Conservation (phyloP, 2,888 invertebrate species). For the Torymus aiolomorphi region DNA sequence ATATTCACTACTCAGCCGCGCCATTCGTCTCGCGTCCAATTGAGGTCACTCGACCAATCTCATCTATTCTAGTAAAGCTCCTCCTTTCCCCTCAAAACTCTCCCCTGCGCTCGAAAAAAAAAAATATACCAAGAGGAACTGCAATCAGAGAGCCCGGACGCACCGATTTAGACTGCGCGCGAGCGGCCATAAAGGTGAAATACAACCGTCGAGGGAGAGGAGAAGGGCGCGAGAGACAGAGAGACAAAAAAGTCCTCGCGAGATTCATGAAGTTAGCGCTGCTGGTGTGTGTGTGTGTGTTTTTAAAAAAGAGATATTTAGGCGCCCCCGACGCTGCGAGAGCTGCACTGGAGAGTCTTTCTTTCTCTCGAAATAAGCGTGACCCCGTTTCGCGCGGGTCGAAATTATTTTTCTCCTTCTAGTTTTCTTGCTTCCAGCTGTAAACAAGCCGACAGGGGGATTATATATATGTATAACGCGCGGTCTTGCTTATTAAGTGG, state of each 20-base stretch:
- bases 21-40: background rate
- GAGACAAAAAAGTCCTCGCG: background rate
- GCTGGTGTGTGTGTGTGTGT: background rate
- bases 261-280: conserved; percentile 22
- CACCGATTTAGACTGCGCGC: conserved; percentile 39
- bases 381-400: conserved; percentile 23
- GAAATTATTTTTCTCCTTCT: conserved; percentile 14
- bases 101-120: background rate
- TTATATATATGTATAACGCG: background rate
- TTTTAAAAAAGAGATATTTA: conserved; percentile 49
- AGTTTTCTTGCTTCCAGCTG: conserved; percentile 4
- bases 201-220: conserved; percentile 17
- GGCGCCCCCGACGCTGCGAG: conserved; percentile 28
- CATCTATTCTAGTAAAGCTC: conserved; percentile 12
- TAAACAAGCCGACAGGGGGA: conserved; percentile 13
- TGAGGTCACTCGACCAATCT: conserved; percentile 34
- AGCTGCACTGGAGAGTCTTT: background rate
- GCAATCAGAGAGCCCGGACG: conserved; percentile 17
- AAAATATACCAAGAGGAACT: conserved; percentile 3
- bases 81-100: background rate
- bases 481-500: conserved; percentile 21
- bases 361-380: conserved; percentile 24
- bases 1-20: background rate
- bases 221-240: background rate
- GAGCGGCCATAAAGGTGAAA: conserved; percentile 46